Evolutionary conservation across 2,888 invertebrate genomes (phyloP).

Genomic region (Tanytarsus gracilentus): DNA sequence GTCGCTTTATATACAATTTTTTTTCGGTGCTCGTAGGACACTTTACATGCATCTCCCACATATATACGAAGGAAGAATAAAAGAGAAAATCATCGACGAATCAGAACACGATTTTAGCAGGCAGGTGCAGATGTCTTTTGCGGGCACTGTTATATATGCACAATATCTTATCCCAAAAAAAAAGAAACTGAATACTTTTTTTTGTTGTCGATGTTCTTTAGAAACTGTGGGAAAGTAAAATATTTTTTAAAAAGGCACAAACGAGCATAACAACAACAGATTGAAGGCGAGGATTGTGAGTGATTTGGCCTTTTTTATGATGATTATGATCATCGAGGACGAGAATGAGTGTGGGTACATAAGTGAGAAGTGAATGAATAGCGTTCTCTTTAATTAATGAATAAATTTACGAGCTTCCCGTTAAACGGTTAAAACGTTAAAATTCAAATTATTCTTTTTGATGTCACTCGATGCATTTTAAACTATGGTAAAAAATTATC

Average conservation of each 20-base stretch:
- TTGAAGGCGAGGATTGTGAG: conserved; percentile 23
- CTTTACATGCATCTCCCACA: conserved; percentile 4
- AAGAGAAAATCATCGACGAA: conserved; percentile 20
- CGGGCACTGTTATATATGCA: conserved; percentile 7
- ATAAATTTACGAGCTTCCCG: too few relatives aligned
- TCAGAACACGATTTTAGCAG: conserved; percentile 23
- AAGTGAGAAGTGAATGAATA: not conserved
- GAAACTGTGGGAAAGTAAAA: conserved; percentile 28
- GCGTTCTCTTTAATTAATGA: conserved; percentile 7
- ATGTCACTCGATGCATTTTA: too few relatives aligned
- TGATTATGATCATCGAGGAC: not conserved
- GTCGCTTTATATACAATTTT: conserved; percentile 22
- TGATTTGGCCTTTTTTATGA: conserved; percentile 23
- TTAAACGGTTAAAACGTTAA: too few relatives aligned
- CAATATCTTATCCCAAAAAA: conserved; percentile 17
- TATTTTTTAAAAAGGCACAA: conserved; percentile 1
- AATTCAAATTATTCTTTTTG: too few relatives aligned
- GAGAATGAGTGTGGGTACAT: not conserved
- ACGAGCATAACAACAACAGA: conserved; percentile 18
- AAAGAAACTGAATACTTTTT: conserved; percentile 29
- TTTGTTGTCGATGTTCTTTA: conserved; percentile 24
- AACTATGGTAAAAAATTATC: too few relatives aligned
- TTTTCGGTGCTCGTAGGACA: conserved; percentile 10
- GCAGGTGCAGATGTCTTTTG: conserved; percentile 25
- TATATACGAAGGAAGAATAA: not conserved